Conservation (phyloP, 2,888 invertebrate species). For the Cabera pusaria region DNA sequence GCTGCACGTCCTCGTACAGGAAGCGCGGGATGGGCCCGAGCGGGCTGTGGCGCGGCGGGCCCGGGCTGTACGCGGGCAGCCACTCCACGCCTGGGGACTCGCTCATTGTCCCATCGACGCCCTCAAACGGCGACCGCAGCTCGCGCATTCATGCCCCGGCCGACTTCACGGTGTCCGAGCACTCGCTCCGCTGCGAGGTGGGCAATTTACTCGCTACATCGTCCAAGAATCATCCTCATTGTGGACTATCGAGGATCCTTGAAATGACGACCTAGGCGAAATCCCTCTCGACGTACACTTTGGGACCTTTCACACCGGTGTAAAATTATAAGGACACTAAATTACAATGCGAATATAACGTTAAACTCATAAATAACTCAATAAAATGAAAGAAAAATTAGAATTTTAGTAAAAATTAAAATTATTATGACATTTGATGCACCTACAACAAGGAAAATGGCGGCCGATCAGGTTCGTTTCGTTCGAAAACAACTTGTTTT, state of each 20-base stretch:
- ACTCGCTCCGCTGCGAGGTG: constrained; percentile 42
- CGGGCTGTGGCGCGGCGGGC: constrained; percentile 78
- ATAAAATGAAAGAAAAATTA: constrained; percentile 72
- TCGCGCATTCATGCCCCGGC: constrained; percentile 39
- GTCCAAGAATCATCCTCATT: constrained; percentile 73
- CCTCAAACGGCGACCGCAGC: constrained; percentile 22
- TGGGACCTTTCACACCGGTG: constrained; percentile 39
- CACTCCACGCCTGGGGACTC: constrained; percentile 81
- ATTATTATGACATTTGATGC: constrained; percentile 84
- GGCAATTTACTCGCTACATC: constrained; percentile 70
- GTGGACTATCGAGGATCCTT: constrained; percentile 76
- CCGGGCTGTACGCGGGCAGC: constrained; percentile 79
- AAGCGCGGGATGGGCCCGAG: constrained; percentile 75
- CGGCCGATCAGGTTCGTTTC: constrained; percentile 50
- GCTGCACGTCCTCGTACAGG: constrained; percentile 76
- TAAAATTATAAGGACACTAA: constrained; percentile 47
- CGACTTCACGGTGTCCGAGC: constrained; percentile 44
- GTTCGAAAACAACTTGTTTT: constrained; percentile 35
- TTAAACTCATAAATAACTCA: constrained; percentile 63
- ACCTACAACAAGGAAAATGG: constrained; percentile 83
- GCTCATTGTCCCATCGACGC: constrained; percentile 72
- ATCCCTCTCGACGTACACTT: constrained; percentile 48
- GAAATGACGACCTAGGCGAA: constrained; percentile 65
- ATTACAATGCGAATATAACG: constrained; percentile 44
- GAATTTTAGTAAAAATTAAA: constrained; percentile 68